Base-by-base conservation (phyloP, 2,888 invertebrate species). In the Hyppa rectilinea region DNA sequence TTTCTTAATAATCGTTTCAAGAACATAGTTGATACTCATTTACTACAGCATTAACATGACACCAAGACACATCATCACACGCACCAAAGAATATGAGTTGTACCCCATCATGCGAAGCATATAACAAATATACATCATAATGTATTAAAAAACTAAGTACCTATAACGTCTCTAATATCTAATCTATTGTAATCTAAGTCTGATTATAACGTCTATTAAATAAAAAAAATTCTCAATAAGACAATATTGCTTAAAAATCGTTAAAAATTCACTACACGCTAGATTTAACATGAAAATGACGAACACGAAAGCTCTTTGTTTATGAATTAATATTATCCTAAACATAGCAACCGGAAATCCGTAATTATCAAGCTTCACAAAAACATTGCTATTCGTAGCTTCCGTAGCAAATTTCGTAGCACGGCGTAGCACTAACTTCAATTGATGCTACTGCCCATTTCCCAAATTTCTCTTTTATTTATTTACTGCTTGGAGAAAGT, bases 1-100 rank as follows among this genome's bases (percentile, higher is more conserved):
- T 81, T 85, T 88, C 89, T 87, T 87, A 72, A 85, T 87, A 85
- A 81, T 87, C 82, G 59, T 75, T 80, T 76, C 47, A 61, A n/a
- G 55, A 53, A 61, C 26, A 62, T 45, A 36, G 43, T 61, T 64
- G 75, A 71, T 52, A 56, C 40, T 59, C 23, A 71, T 65, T 69
- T 49, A n/a, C 47, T 60, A 55, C 29, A 43, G 49, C 31, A 63
- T 53, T 61, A 60, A 53, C 45, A 29, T 49, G 17, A 36, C 20
- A 26, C n/a, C 47, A 26, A 59, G 36, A 52, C 4, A 31, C 40
- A 55, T 23, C 31, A 45, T n/a, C 20, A n/a, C 38, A 55, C n/a
- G 36, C 17, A 34, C 23, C 2, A n/a, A 58, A 47, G 45, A 36
- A 47, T 20, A 55, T 56, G 4, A 56, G 31, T 56, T 53, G 17